phyloP scores from a whole-genome alignment of 2,888 invertebrate genomes.

The Amblyteles armatorius region DNA sequence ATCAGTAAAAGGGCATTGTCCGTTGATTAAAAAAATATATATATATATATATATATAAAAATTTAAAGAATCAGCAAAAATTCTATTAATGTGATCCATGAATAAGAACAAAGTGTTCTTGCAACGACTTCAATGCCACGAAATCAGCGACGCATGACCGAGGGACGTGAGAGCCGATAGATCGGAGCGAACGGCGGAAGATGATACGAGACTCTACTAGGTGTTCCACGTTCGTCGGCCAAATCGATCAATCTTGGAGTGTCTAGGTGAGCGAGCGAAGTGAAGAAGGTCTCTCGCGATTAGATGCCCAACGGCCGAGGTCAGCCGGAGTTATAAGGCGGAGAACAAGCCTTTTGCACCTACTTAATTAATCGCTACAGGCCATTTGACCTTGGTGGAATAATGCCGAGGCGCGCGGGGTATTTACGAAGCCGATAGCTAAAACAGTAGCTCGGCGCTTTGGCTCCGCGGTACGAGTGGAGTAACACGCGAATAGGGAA shows the following conservation, averaged over 20 bases:
- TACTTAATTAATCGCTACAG: conserved; percentile 62
- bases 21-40: not conserved
- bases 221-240: conserved; percentile 57
- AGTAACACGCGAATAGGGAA: conserved; percentile 34
- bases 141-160: not conserved
- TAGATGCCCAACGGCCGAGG: conserved; percentile 31
- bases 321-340: conserved; percentile 2
- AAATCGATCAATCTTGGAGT: conserved; percentile 66
- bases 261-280: conserved; percentile 39
- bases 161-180: not conserved
- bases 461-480: not conserved
- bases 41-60: not conserved
- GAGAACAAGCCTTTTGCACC: conserved; percentile 48
- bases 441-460: conserved; percentile 44
- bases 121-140: not conserved
- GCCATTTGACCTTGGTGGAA: conserved; percentile 62
- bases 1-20: not conserved
- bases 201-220: conserved; percentile 6
- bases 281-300: conserved; percentile 57
- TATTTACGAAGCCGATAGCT: conserved; percentile 48
- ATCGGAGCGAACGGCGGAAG: not conserved
- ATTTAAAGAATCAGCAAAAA: not conserved
- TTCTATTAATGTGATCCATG: not conserved
- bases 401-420: conserved; percentile 60
- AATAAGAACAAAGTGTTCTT: not conserved